Evolutionary conservation across 2,888 invertebrate species (phyloP), one percentile per base, ranked within the genome.

Genomic region (Acronicta alni): DNA sequence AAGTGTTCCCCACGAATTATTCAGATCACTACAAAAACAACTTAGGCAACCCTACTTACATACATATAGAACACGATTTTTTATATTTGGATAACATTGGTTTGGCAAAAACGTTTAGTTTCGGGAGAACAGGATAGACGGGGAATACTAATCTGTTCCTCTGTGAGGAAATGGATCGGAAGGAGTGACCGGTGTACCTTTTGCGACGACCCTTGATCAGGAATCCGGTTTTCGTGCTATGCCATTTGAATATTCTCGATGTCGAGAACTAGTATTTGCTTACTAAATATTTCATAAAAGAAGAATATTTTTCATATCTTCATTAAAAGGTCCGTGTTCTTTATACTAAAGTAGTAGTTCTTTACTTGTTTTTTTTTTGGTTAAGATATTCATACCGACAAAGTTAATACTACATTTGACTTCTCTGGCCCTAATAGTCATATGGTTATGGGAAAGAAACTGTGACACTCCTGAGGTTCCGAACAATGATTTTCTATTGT

Each of bases 131-230:
- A 43, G 61, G 58, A 66, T 67, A 64, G 60, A 61, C 74, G 57
- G 57, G 53, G 72, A 77, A 77, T 77, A 74, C 77, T 77, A 77
- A 75, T 76, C 63, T 53, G 32, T 68, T 64, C 49, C 55, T 47
- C 39, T 53, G 49, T 48, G 23, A 52, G 58, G 37, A 55, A 67
- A 57, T 26, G 42, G 47, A 64, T 54, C 51, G 35, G 43, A 48
- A 43, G 18, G 51, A 43, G 18, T 8, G 45, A 44, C 18, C 18
- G 42, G 39, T 23, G n/a, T 44, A 53, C 42, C 44, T 58, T 52
- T 46, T 39, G 45, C 43, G 44, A 41, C 10, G 35, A 44, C 18
- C 44, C 45, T 52, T 71, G 59, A 58, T 62, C 51, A 49, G 42
- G 18, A 57, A 47, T 59, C 46, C 42, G 32, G 18, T 49, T 35